These are phyloP conservation scores for Cryptosula pallasiana DNA, from an alignment of 2,888 invertebrate genomes.

Conservation along the genomic window DNA sequence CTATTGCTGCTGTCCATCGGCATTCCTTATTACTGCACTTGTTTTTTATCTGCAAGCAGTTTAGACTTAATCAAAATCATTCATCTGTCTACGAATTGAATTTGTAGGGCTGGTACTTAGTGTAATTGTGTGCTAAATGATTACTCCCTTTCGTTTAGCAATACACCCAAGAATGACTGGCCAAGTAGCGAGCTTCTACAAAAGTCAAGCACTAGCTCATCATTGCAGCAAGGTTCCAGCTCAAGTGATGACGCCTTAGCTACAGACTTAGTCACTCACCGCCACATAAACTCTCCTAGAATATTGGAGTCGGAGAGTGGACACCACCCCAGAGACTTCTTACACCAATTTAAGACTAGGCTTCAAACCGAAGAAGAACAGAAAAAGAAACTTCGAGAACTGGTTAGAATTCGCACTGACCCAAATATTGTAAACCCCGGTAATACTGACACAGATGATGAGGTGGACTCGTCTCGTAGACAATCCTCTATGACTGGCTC, in stretches of 20 bases:
- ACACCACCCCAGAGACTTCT: conserved; percentile 2
- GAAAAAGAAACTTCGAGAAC: conserved; percentile 13
- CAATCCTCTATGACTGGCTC: background rate
- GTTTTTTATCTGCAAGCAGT: background rate
- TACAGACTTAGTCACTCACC: background rate
- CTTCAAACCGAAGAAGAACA: background rate
- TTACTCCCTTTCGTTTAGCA: background rate
- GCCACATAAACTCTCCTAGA: conserved; percentile 16
- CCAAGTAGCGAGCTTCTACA: background rate
- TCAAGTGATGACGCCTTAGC: background rate
- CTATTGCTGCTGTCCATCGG: background rate
- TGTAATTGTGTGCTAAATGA: background rate
- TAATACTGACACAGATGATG: conserved; percentile 20
- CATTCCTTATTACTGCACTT: background rate
- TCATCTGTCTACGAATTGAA: background rate
- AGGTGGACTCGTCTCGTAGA: background rate
- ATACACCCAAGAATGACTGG: background rate
- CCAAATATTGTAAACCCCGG: background rate
- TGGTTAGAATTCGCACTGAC: background rate
- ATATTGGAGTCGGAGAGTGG: conserved; percentile 12
- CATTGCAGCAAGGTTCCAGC: conserved; percentile 8
- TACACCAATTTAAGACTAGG: background rate
- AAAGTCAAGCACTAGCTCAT: conserved; percentile 15
- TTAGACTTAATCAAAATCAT: background rate
- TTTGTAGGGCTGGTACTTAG: background rate